Evolutionary conservation across 2,113 vertebrate species (phyloP), one percentile per base, ranked within the genome.

Genomic region (Ondatra zibethicus): DNA sequence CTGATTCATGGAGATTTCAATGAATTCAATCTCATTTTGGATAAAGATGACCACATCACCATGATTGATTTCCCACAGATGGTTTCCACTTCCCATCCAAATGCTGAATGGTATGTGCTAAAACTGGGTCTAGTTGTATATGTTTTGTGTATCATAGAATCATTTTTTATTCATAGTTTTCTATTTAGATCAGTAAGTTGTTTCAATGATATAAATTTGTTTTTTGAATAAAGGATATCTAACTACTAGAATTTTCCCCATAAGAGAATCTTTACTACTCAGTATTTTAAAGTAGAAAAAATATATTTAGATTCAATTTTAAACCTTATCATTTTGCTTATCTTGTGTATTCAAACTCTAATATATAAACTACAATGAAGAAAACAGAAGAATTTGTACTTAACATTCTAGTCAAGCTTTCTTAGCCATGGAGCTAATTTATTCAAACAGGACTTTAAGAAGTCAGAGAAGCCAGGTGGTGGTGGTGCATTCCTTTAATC

Each of bases 21-120:
- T 92, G 99, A 99, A 98, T 99, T 99, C 98, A 99, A 99, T 98
- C 98, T 99, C 13, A 99, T 99, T 98, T 85, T 99, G 94, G 99
- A 99, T 95, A 98, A 99, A 96, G 98, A 99, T 16, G 99, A 99
- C 97, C 99, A 98, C 91, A 98, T 99, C 94, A 99, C 99, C 75
- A 99, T 99, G 99, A 99, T 99, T 75, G 99, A 99, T 98, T 99
- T 99, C 96, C 99, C 99, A 91, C 99, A 99, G 89, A 99, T 99
- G 99, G 99, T 99, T 95, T 99, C 99, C 94, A 99, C 99, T 16
- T 99, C 99, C 5, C 99, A 99, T 97, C 25, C 92, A 89, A 99
- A 99, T 97, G 99, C 99, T 96, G 99, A 99, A 98, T 99, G 99
- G 66, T 88, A 97, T 50, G 94, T 99, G 55, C 52, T 93, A 3